These are phyloP conservation scores for Lateolabrax maculatus DNA, from an alignment of 2,797 vertebrate genomes.

Conservation along the genomic window DNA sequence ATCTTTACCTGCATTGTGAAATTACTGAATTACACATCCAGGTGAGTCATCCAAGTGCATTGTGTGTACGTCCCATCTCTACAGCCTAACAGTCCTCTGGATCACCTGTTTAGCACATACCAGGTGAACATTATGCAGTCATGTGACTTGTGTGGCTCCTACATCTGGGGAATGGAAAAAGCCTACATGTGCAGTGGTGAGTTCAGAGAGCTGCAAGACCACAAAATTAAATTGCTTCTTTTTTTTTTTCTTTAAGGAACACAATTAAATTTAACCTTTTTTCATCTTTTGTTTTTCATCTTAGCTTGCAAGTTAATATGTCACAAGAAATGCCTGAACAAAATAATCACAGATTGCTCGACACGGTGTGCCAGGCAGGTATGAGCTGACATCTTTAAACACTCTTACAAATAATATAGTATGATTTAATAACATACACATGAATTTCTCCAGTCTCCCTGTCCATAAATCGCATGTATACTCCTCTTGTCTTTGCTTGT, in stretches of 20 bases:
- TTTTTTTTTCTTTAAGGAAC: no score
- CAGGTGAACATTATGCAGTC: constrained; percentile 97
- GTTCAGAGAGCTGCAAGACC: constrained; percentile 57
- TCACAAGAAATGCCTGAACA: constrained; percentile 95
- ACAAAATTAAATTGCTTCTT: no score
- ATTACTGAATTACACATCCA: background rate
- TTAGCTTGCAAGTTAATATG: constrained; percentile 95
- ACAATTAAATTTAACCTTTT: background rate
- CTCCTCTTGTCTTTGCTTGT: background rate
- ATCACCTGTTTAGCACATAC: constrained; percentile 93
- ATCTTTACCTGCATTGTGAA: background rate
- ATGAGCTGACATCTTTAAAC: constrained; percentile 34
- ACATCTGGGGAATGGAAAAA: constrained; percentile 98
- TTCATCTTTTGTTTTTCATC: constrained; percentile 35
- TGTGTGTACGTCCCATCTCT: constrained; percentile 9
- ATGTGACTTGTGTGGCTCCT: constrained; percentile 94
- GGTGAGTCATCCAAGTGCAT: background rate
- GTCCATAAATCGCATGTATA: background rate
- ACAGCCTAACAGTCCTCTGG: constrained; percentile 90
- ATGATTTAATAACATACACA: background rate
- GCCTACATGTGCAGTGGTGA: constrained; percentile 95
- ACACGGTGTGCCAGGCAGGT: constrained; percentile 87
- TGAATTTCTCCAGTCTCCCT: background rate
- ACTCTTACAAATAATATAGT: background rate
- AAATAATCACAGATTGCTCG: constrained; percentile 90